These are phyloP conservation scores for Tetheella fluctuosa DNA, from an alignment of 2,888 invertebrate species.

Conservation along the genomic window DNA sequence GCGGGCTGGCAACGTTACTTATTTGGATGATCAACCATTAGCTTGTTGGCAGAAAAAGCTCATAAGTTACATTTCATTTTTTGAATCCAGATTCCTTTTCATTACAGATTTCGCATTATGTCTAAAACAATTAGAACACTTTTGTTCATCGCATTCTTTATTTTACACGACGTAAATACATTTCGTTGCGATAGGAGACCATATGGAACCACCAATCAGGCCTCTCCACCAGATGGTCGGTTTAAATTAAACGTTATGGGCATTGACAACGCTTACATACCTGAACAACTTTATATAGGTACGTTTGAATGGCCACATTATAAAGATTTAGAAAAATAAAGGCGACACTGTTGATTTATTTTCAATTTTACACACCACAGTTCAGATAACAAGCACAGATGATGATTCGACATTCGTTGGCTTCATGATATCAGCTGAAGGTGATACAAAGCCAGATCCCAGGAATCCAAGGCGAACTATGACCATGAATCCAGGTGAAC, in stretches of 20 bases:
- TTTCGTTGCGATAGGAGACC: slow-evolving; percentile 73
- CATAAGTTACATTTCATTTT: too few species aligned
- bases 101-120: background rate
- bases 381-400: slow-evolving; percentile 64
- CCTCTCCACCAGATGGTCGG: slow-evolving; percentile 68
- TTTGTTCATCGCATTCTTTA: slow-evolving; percentile 13
- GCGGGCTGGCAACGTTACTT: too few species aligned
- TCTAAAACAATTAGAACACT: slow-evolving; percentile 11
- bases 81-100: background rate
- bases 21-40: too few species aligned
- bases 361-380: slow-evolving; percentile 34
- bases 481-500: slow-evolving; percentile 59
- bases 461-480: slow-evolving; percentile 62
- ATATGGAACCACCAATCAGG: slow-evolving; percentile 62
- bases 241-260: slow-evolving; percentile 58
- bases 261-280: slow-evolving; percentile 62
- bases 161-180: slow-evolving; percentile 23
- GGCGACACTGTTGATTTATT: background rate
- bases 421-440: slow-evolving; percentile 76
- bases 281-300: slow-evolving; percentile 73
- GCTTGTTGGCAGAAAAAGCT: too few species aligned
- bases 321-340: background rate
- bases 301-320: slow-evolving; percentile 15
- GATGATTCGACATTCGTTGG: slow-evolving; percentile 62
- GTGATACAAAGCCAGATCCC: slow-evolving; percentile 64